Conservation (phyloP, 1,140 invertebrate genomes). For the Sarcophaga bullata region DNA sequence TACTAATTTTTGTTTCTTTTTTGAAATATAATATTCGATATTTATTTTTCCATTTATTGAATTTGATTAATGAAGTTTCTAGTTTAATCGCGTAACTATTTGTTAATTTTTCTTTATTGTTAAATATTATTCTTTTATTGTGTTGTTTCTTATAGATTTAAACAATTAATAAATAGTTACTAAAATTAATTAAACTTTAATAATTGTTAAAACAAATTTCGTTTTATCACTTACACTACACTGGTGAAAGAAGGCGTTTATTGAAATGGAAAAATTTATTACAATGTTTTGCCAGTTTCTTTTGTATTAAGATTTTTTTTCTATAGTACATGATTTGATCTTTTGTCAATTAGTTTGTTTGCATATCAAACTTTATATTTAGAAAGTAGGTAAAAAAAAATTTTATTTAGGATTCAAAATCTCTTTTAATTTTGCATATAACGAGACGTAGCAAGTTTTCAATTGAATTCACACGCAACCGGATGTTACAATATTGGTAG, state of each 20-base stretch:
- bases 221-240: not conserved
- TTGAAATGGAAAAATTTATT: not conserved
- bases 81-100: not conserved
- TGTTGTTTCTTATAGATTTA: not conserved
- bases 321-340: not conserved
- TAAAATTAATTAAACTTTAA: conserved; percentile 1
- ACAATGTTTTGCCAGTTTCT: too few relatives aligned
- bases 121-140: not conserved
- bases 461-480: conserved; percentile 37
- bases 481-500: conserved; percentile 8
- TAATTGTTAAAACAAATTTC: not conserved
- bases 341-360: not conserved
- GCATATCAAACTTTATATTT: not conserved
- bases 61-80: not conserved
- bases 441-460: conserved; percentile 23
- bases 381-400: not conserved
- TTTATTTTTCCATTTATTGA: conserved; percentile 1
- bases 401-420: not conserved
- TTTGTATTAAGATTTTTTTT: not conserved
- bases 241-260: not conserved
- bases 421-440: conserved; percentile 17
- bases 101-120: conserved; percentile 12
- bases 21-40: not conserved
- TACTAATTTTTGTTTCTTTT: not conserved
- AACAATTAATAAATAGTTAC: not conserved